These are phyloP conservation scores for Mylabris sibirica DNA, from an alignment of 2,888 invertebrate genomes.

Conservation along the genomic window DNA sequence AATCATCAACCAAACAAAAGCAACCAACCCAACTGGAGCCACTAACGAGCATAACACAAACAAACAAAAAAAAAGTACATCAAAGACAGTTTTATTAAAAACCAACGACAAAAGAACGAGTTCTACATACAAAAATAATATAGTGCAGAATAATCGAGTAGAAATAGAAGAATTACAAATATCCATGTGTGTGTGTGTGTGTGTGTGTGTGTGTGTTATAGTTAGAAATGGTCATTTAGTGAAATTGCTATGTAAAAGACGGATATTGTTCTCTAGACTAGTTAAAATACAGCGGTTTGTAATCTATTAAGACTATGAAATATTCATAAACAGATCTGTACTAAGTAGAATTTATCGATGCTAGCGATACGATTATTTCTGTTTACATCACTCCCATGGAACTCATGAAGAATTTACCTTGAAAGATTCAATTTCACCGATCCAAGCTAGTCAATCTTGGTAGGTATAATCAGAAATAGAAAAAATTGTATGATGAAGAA, in stretches of 20 bases:
- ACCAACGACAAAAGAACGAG: conserved; percentile 51
- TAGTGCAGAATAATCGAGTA: conserved; percentile 3
- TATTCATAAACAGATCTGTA: conserved; percentile 11
- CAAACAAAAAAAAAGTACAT: conserved; percentile 47
- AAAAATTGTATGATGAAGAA: neutral
- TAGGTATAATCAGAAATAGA: conserved; percentile 15
- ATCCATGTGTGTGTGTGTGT: too few species aligned
- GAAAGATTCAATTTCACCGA: conserved; percentile 43
- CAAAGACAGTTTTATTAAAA: conserved; percentile 58
- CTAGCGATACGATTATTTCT: conserved; percentile 39
- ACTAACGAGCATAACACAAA: conserved; percentile 52
- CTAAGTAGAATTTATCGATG: conserved; percentile 20
- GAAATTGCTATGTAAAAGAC: neutral
- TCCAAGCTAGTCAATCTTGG: conserved; percentile 46
- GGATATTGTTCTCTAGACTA: neutral
- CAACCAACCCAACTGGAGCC: conserved; percentile 52
- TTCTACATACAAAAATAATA: conserved; percentile 40
- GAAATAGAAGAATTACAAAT: neutral
- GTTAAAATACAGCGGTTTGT: neutral
- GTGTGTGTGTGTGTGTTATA: too few species aligned
- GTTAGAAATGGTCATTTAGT: neutral
- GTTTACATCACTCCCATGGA: conserved; percentile 40
- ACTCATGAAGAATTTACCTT: conserved; percentile 39
- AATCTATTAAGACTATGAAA: neutral
- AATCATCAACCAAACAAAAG: conserved; percentile 55